Conservation (phyloP, 2,888 invertebrate species). For the Rhimphoctona megacephalus region DNA sequence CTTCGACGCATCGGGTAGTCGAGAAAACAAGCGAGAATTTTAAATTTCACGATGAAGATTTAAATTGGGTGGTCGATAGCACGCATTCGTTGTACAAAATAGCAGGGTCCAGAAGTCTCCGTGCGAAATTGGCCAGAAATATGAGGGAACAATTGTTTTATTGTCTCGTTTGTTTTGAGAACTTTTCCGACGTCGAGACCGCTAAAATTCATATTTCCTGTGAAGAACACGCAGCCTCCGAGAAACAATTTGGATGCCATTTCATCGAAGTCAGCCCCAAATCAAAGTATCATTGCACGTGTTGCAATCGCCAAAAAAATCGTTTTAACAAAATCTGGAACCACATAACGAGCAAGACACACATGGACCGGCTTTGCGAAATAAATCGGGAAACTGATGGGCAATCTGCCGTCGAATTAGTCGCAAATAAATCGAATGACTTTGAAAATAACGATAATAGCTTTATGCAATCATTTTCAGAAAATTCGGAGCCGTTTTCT, state of each 20-base stretch:
- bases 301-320: constrained; percentile 11
- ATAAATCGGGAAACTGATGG: not conserved
- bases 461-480: not conserved
- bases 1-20: not conserved
- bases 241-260: constrained; percentile 35
- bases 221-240: not conserved
- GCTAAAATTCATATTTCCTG: not conserved
- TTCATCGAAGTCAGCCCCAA: not conserved
- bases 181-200: not conserved
- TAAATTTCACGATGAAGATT: not conserved
- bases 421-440: not conserved
- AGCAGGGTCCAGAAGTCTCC: not conserved
- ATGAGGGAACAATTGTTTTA: not conserved
- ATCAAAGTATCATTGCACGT: not conserved
- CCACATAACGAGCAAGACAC: not conserved
- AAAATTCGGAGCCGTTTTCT: not conserved
- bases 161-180: not conserved
- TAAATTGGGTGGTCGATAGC: not conserved
- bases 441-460: not conserved
- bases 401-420: not conserved
- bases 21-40: not conserved
- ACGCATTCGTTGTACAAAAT: not conserved
- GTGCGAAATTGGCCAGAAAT: not conserved
- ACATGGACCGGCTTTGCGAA: not conserved
- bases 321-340: constrained; percentile 13